Percentiles rank a stretch among this genome's conserved stretches.
phyloP scores from a whole-genome alignment of 2,113 vertebrate species.

The Casuarius casuarius region DNA sequence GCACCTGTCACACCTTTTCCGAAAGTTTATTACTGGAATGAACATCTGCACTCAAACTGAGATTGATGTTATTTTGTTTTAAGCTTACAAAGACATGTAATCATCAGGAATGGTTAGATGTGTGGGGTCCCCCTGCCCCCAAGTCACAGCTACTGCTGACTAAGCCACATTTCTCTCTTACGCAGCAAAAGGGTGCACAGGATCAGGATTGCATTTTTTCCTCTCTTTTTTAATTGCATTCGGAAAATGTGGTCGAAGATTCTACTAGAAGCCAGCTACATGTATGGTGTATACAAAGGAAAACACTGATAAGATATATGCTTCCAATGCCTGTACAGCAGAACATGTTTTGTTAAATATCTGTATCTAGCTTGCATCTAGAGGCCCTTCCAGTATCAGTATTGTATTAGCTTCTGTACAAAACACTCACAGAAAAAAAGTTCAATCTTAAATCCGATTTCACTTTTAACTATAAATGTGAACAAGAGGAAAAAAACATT shows the following conservation, averaged over 20 bases:
- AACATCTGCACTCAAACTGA: background rate
- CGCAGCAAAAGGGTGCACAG: background rate
- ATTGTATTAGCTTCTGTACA: background rate
- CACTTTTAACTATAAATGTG: too few species aligned
- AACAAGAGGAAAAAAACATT: too few species aligned
- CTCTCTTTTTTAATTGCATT: too few species aligned
- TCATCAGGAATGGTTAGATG: background rate
- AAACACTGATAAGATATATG: background rate
- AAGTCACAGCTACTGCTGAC: too few species aligned
- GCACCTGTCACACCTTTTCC: background rate
- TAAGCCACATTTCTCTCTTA: background rate
- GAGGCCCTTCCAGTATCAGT: too few species aligned
- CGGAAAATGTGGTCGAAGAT: background rate
- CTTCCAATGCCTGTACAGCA: background rate
- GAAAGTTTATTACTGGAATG: background rate
- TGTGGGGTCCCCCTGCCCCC: too few species aligned
- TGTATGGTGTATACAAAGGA: background rate
- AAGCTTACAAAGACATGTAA: too few species aligned
- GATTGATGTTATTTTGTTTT: too few species aligned
- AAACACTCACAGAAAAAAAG: background rate
- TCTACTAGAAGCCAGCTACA: background rate
- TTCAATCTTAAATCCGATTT: too few species aligned
- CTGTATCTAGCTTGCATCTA: background rate
- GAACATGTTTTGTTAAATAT: background rate
- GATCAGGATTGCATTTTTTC: background rate